Evolutionary conservation across 2,888 invertebrate genomes (phyloP).

Genomic region (Mythimna albipuncta): DNA sequence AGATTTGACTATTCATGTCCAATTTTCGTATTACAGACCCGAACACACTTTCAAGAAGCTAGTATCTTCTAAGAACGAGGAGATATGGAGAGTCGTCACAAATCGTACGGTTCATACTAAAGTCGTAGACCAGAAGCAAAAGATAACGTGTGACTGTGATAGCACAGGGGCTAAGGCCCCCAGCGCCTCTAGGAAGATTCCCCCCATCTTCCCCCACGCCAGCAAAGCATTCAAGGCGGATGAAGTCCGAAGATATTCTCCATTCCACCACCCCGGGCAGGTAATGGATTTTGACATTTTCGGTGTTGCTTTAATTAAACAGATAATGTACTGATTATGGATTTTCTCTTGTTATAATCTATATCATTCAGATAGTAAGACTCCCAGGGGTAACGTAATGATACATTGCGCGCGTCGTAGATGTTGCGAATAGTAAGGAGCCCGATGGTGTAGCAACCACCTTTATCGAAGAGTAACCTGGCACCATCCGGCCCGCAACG

Average conservation of each 20-base stretch:
- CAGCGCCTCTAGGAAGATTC: conserved; percentile 65
- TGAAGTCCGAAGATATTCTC: conserved; percentile 79
- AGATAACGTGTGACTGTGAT: conserved; percentile 19
- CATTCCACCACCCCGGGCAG: conserved; percentile 81
- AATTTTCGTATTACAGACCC: conserved; percentile 56
- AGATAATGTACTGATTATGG: conserved; percentile 49
- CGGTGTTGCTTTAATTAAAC: conserved; percentile 54
- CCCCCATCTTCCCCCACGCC: conserved; percentile 72
- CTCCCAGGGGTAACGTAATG: too few relatives aligned
- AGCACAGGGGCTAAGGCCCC: conserved; percentile 37
- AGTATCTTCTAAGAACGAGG: conserved; percentile 51
- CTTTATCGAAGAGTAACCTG: too few relatives aligned
- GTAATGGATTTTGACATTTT: conserved; percentile 71
- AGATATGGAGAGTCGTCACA: conserved; percentile 48
- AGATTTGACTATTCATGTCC: background rate
- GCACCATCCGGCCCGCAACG: too few relatives aligned
- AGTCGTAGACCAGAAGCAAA: conserved; percentile 15
- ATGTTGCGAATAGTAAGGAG: too few relatives aligned
- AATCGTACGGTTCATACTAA: conserved; percentile 32
- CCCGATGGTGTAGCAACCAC: too few relatives aligned
- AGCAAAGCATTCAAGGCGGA: conserved; percentile 66
- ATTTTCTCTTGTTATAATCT: conserved; percentile 31
- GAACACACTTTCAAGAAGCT: conserved; percentile 61
- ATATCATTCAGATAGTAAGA: too few relatives aligned
- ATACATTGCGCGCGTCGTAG: background rate